Percentiles rank a stretch among this genome's conserved stretches.
Evolutionary conservation across 2,888 invertebrate species (phyloP).

Genomic region (Antheraea assamensis): DNA sequence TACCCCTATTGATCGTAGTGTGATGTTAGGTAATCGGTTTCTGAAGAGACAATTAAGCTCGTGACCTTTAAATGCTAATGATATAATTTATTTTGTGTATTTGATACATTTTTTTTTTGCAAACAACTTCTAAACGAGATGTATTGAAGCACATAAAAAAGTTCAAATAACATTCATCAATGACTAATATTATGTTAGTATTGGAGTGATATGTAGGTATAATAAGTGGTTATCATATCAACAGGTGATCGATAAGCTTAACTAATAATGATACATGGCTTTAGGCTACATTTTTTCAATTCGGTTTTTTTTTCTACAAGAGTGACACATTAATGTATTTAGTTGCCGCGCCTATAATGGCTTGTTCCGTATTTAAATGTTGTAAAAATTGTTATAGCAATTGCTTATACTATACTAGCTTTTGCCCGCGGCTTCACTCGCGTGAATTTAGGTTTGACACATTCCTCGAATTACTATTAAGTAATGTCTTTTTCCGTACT

Average conservation of each 20-base stretch:
- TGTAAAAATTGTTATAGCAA: background rate
- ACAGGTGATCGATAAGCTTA: slow-evolving; percentile 46
- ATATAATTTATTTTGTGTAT: slow-evolving; percentile 7
- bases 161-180: background rate
- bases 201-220: slow-evolving; percentile 43
- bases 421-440: background rate
- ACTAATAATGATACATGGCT: slow-evolving; percentile 43
- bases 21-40: too few relatives aligned
- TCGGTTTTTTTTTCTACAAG: slow-evolving; percentile 16
- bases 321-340: slow-evolving; percentile 21
- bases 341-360: background rate
- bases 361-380: background rate
- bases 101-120: slow-evolving; percentile 4
- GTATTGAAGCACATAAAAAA: background rate
- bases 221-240: slow-evolving; percentile 38
- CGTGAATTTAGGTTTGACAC: background rate
- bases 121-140: background rate
- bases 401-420: background rate
- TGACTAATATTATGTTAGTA: slow-evolving; percentile 24
- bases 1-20: too few relatives aligned
- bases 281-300: slow-evolving; percentile 33
- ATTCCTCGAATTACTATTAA: too few relatives aligned
- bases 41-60: too few relatives aligned
- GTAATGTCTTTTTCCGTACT: too few relatives aligned
- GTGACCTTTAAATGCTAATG: too few relatives aligned